Evolutionary conservation across 2,888 invertebrate genomes (phyloP).

Genomic region (Sinohyriopsis cumingii): DNA sequence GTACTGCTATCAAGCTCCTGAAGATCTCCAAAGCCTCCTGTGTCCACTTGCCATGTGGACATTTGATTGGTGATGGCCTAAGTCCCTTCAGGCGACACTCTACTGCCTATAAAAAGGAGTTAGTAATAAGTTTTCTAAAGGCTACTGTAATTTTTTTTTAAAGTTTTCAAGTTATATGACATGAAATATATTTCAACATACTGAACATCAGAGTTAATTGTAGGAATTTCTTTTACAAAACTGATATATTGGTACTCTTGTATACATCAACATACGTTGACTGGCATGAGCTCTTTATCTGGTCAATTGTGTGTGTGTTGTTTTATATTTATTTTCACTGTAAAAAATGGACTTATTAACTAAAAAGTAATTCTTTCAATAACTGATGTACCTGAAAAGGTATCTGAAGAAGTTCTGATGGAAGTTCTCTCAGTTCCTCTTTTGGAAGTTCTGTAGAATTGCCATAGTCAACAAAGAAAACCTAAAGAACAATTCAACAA

Average conservation of each 20-base stretch:
- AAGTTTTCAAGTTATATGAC: too few relatives aligned
- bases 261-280: too few relatives aligned
- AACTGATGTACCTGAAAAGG: conserved; percentile 53
- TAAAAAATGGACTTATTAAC: too few relatives aligned
- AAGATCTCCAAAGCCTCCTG: conserved; percentile 72
- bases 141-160: background rate
- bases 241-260: too few relatives aligned
- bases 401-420: conserved; percentile 33
- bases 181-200: too few relatives aligned
- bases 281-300: too few relatives aligned
- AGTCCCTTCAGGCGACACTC: conserved; percentile 82
- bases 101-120: conserved; percentile 74
- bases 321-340: too few relatives aligned
- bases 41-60: conserved; percentile 79
- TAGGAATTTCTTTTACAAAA: too few relatives aligned
- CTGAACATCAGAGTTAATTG: too few relatives aligned
- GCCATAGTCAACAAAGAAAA: conserved; percentile 88
- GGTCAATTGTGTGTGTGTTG: too few relatives aligned
- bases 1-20: conserved; percentile 41
- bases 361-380: background rate
- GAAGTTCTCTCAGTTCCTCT: conserved; percentile 43
- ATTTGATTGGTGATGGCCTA: conserved; percentile 79
- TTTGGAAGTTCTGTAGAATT: conserved; percentile 68
- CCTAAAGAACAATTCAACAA: conserved; percentile 71
- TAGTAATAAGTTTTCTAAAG: background rate